Conservation (phyloP, 2,113 vertebrate species). For the Chascanopsetta lugubris region DNA sequence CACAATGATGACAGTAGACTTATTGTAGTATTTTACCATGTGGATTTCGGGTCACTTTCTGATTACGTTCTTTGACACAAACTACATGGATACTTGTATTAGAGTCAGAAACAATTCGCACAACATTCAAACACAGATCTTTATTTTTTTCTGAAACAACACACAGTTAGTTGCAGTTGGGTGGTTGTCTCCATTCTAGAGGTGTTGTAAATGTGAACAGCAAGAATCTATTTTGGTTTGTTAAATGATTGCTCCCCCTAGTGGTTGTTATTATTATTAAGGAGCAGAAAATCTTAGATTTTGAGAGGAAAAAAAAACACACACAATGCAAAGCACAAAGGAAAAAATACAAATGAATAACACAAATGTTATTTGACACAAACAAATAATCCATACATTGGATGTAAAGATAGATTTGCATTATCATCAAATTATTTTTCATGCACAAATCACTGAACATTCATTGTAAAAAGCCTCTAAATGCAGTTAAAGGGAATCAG, state of each 20-base stretch:
- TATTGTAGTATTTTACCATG: background rate
- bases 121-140: too few species aligned
- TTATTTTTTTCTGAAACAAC: background rate
- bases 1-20: background rate
- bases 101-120: too few species aligned
- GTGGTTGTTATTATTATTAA: slow-evolving; percentile 33
- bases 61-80: too few species aligned
- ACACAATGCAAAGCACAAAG: background rate
- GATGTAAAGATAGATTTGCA: background rate
- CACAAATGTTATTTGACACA: background rate
- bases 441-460: slow-evolving; percentile 5
- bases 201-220: background rate
- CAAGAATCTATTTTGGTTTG: slow-evolving; percentile 2
- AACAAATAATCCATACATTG: background rate
- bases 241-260: slow-evolving; percentile 56
- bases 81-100: too few species aligned
- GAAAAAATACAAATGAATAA: background rate
- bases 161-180: slow-evolving; percentile 10
- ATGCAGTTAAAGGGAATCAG: background rate
- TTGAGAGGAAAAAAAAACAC: background rate
- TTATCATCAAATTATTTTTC: background rate
- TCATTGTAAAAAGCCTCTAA: background rate
- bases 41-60: background rate
- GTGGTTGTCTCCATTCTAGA: background rate
- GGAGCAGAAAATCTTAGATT: background rate